Conservation (phyloP, 2,113 vertebrate genomes). For the Lucifuga dentata region DNA sequence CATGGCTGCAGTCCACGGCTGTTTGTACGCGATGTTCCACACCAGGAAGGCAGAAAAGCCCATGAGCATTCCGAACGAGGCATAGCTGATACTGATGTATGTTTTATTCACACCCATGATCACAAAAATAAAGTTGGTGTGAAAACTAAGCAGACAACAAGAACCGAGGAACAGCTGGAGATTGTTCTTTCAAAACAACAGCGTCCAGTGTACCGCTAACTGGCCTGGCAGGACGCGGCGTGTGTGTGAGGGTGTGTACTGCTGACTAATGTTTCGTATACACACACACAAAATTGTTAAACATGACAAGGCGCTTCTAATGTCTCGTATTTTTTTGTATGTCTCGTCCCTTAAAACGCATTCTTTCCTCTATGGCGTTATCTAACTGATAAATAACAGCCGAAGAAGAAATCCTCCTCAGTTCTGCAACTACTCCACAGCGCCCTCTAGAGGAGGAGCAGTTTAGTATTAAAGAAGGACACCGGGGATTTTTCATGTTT, state of each 20-base stretch:
- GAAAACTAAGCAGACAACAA: no score
- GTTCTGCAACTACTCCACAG: conserved; percentile 6
- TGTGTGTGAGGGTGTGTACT: neutral
- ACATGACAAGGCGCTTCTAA: conserved; percentile 43
- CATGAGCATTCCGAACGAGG: conserved; percentile 80
- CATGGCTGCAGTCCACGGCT: conserved; percentile 90
- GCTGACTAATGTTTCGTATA: conserved; percentile 29
- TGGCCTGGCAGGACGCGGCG: neutral
- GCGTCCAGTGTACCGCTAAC: conserved; percentile 33
- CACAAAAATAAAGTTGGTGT: neutral
- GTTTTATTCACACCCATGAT: conserved; percentile 78
- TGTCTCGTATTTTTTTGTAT: neutral
- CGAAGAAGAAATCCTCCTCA: neutral
- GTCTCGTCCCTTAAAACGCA: conserved; percentile 4
- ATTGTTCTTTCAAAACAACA: conserved; percentile 37
- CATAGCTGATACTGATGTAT: conserved; percentile 84
- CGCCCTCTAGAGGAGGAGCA: conserved; percentile 34
- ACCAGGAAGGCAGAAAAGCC: conserved; percentile 89
- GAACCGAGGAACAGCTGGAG: neutral
- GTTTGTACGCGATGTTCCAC: conserved; percentile 88
- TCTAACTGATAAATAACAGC: conserved; percentile 15
- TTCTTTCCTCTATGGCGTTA: neutral
- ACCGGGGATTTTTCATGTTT: no score
- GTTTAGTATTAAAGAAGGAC: no score
- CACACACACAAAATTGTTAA: neutral